Conservation (phyloP, 2,113 vertebrate genomes). For the Melanerpes aurifrons region DNA sequence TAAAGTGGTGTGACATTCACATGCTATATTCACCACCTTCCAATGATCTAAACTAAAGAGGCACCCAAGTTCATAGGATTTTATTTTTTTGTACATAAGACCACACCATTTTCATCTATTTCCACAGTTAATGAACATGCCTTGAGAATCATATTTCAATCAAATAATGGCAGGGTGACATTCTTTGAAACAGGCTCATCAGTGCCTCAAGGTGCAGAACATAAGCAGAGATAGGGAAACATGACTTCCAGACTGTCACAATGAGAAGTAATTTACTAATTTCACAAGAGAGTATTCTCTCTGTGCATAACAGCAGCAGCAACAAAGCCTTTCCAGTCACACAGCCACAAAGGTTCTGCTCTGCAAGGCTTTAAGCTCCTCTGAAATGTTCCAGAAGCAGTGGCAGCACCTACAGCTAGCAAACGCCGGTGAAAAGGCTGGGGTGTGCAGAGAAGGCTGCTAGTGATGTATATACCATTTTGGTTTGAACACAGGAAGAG, state of each 20-base stretch:
- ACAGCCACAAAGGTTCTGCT: background rate
- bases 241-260: background rate
- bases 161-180: background rate
- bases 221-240: background rate
- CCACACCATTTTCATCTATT: background rate
- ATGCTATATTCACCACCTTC: background rate
- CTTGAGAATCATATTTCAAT: background rate
- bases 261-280: constrained; percentile 2
- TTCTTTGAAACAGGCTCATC: background rate
- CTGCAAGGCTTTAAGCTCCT: background rate
- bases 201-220: background rate
- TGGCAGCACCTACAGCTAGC: background rate
- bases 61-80: background rate
- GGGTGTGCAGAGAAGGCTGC: background rate
- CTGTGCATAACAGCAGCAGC: background rate
- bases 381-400: background rate
- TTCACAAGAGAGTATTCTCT: background rate
- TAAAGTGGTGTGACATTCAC: background rate
- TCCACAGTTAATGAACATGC: background rate
- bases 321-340: background rate
- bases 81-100: background rate
- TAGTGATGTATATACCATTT: background rate
- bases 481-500: background rate
- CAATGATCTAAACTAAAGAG: background rate
- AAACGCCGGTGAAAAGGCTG: background rate